Base-by-base conservation (phyloP, 2,113 vertebrate species). In the Ginglymostoma cirratum region DNA sequence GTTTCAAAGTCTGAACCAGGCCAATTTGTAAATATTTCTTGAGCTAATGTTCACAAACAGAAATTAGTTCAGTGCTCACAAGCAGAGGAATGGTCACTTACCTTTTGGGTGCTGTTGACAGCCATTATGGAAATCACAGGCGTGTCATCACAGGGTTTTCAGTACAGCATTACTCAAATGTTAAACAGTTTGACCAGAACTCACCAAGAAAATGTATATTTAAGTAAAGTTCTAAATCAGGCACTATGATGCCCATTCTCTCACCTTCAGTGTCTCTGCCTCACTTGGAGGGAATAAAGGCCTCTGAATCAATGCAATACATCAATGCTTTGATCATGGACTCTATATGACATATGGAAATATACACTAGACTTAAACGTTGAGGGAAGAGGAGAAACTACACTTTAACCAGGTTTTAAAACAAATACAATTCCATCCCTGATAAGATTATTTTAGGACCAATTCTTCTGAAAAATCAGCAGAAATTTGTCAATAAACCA, bases 51-150 rank as follows among this genome's bases (percentile, higher is more conserved):
- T 90, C 55, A 1, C 87, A 90, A 55, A 90, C 87, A 90, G 86
- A 52, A 89, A 89, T 89, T 27, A 61, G 38, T 90, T 30, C 61
- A 90, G 48, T 90, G 87, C 27, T 61, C 24, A 90, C 34, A 52
- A 90, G 61, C 30, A 61, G 45, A 90, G 17, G 38, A 90, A 90
- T 52, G 5, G 52, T 61, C 87, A 90, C 45, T 48, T 90, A 90
- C 87, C 87, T 90, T n/a, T 61, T 90, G 48, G 87, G 55, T 90
- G 87, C 87, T 90, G 52, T 90, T 61, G 87, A n/a, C 87, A 55
- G 52, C 52, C 27, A 55, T 90, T 90, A 52, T 27, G 14, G 87
- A 90, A 90, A 61, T n/a, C 87, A 52, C 27, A 34, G 87, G 27
- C 30, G 30, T 89, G 52, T 23, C 52, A 61, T 90, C 87, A 90